Conservation (phyloP, 2,113 vertebrate genomes). For the Himantopus leucocephalus region DNA sequence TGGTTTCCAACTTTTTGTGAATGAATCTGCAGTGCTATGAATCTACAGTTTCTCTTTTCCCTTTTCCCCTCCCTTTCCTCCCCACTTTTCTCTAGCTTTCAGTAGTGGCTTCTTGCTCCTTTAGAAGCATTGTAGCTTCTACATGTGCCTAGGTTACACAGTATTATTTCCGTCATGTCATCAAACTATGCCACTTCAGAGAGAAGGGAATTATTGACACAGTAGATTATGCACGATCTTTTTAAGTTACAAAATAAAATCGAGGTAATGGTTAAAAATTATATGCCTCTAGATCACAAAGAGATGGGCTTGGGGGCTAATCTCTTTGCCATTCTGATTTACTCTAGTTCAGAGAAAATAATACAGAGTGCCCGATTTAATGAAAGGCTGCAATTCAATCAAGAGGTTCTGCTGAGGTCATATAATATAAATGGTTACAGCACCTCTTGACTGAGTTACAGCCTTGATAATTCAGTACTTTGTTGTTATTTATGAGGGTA, state of each 20-base stretch:
- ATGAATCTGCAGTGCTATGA: constrained; percentile 30
- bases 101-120: constrained; percentile 7
- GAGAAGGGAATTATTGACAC: background rate
- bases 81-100: background rate
- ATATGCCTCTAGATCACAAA: constrained; percentile 44
- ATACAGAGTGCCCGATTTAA: constrained; percentile 62
- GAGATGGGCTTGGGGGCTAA: constrained; percentile 54
- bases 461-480: constrained; percentile 72
- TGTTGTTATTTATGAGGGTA: constrained; percentile 74
- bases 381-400: constrained; percentile 72
- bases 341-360: constrained; percentile 57
- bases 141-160: background rate
- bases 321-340: constrained; percentile 60
- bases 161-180: constrained; percentile 36
- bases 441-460: constrained; percentile 69
- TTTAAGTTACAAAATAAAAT: constrained; percentile 58
- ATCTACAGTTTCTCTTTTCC: constrained; percentile 8
- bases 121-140: background rate
- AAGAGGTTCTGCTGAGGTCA: constrained; percentile 70
- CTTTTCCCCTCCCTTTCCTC: background rate
- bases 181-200: background rate
- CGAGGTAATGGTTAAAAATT: constrained; percentile 45
- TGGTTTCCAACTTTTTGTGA: constrained; percentile 55
- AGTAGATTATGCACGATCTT: constrained; percentile 7
- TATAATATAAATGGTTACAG: constrained; percentile 66